phyloP scores from a whole-genome alignment of 2,113 vertebrate species.

The Oreotragus oreotragus region DNA sequence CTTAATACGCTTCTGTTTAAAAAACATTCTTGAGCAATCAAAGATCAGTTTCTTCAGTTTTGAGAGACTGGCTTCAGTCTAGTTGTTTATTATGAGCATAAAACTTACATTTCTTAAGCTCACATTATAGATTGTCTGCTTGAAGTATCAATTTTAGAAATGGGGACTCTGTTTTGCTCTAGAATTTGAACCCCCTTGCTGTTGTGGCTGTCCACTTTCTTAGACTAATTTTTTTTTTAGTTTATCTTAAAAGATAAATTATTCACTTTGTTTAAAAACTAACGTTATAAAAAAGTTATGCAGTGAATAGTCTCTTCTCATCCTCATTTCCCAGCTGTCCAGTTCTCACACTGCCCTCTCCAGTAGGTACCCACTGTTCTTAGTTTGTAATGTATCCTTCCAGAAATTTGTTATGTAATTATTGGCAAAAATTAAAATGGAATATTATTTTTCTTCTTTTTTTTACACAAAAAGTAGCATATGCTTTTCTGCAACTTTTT shows the following conservation, averaged over 20 bases:
- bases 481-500: neutral
- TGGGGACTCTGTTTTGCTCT: neutral
- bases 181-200: neutral
- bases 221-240: constrained; percentile 29
- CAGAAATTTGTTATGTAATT: constrained; percentile 35
- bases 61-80: neutral
- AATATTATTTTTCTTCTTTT: neutral
- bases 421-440: neutral
- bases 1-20: constrained; percentile 21
- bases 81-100: neutral
- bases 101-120: neutral
- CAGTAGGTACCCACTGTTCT: neutral
- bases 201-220: neutral
- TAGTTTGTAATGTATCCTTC: neutral
- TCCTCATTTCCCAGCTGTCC: neutral
- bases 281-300: neutral
- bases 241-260: neutral
- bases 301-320: neutral
- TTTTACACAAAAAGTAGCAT: neutral
- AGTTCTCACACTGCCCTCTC: neutral
- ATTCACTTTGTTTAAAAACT: constrained; percentile 18
- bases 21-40: constrained; percentile 22
- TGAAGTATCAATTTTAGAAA: constrained; percentile 23
- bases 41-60: neutral
- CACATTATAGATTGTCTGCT: neutral